Evolutionary conservation across 2,888 invertebrate species (phyloP), one percentile per base, ranked within the genome.

Genomic region (Anticlea derivata): DNA sequence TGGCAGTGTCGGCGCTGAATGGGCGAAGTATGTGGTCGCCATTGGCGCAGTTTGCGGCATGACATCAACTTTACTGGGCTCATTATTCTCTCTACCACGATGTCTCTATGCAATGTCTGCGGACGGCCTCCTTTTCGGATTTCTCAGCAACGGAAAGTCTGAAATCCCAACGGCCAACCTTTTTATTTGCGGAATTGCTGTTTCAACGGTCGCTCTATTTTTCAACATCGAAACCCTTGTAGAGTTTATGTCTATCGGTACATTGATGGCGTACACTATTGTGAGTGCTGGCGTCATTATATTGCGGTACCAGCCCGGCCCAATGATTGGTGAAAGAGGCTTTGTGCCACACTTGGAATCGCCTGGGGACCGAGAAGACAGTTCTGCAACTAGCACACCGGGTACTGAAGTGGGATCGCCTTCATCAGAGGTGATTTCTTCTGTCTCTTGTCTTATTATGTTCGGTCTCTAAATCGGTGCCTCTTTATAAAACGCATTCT

Each of bases 241-340:
- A 0, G 97, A 98, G 75, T 97, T 98, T 75, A 97, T 98, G 96
- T 97, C 97, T 1, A 98, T 98, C 69, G 96, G 96, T 0, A 97
- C 96, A 0, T 88, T 97, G 40, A 80, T 97, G 65, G 97, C 97
- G 0, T 98, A 98, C 76, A 97, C 97, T 1, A 97, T 98, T 57
- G 98, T 98, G 1, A 96, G 97, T 59, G 96, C 96, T 7, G 95
- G 96, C 55, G 96, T 98, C 4, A 96, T 98, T 45, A 95, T 98
- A 38, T 85, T 98, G 44, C 92, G 97, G 35, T 97, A 97, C 58
- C 92, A 94, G 2, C 95, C 95, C 0, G 76, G 91, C 10, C 86
- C 92, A 0, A 68, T 88, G 1, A 75, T 83, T 24, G 92, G 92
- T 13, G 91, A 91, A 41, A 90, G 90, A 52, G 75, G 82, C 52